Percentiles rank a stretch among this genome's conserved stretches.
Evolutionary conservation across 2,113 vertebrate species (phyloP).

Genomic region (Excalfactoria chinensis): DNA sequence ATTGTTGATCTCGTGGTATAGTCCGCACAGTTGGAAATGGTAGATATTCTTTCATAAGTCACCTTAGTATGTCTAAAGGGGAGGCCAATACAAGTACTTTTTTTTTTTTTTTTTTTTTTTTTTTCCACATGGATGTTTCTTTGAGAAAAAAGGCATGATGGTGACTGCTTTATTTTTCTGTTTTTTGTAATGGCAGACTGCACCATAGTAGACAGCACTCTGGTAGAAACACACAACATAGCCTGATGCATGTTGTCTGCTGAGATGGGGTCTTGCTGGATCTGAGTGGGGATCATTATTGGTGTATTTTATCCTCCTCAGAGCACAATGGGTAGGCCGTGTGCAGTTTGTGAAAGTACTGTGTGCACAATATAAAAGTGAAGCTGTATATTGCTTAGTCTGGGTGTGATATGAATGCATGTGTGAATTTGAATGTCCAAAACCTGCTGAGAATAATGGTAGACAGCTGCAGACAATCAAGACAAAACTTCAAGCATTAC

Average conservation of each 20-base stretch:
- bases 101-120: neutral
- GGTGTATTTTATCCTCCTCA: neutral
- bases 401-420: neutral
- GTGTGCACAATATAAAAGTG: neutral
- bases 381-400: neutral
- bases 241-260: neutral
- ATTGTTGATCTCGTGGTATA: neutral
- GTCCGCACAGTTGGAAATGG: neutral
- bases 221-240: accelerated
- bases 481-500: neutral
- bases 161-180: neutral
- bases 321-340: neutral
- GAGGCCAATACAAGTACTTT: neutral
- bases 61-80: neutral
- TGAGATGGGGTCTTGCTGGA: neutral
- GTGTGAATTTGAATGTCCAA: neutral
- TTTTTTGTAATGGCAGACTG: neutral
- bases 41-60: neutral
- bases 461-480: neutral
- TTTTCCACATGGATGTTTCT: neutral
- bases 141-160: neutral
- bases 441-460: neutral
- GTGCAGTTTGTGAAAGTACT: neutral
- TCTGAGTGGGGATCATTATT: neutral
- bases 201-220: neutral